phyloP scores from a whole-genome alignment of 2,113 vertebrate genomes.

The Eretmochelys imbricata region DNA sequence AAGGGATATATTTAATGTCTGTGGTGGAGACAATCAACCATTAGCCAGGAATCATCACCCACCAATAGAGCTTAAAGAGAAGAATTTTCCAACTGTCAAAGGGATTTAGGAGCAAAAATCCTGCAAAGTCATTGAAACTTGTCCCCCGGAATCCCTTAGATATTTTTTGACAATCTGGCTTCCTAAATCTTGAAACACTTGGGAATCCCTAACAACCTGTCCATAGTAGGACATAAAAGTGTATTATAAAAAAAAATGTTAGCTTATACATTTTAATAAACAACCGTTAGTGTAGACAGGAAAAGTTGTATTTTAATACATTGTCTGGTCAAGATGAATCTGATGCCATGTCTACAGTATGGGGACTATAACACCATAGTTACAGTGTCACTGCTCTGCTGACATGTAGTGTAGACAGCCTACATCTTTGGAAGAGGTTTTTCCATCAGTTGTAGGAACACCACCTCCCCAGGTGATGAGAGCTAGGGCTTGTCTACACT shows the following conservation, averaged over 20 bases:
- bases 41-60: not conserved
- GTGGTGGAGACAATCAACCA: not conserved
- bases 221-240: not conserved
- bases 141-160: not conserved
- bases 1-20: not conserved
- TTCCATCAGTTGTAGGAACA: not conserved
- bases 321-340: not conserved
- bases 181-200: not conserved
- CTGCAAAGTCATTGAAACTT: not conserved
- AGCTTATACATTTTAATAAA: not conserved
- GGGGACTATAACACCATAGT: not conserved
- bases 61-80: not conserved
- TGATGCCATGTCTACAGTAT: not conserved
- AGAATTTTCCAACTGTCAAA: not conserved
- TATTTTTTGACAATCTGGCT: not conserved
- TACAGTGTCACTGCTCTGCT: not conserved
- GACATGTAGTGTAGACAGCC: not conserved
- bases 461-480: not conserved
- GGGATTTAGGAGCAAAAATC: not conserved
- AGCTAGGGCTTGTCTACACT: fast-evolving
- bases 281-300: not conserved
- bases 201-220: not conserved
- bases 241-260: not conserved
- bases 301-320: not conserved
- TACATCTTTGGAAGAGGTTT: not conserved